Conservation (phyloP, 2,888 invertebrate species). For the Notodromas monacha region DNA sequence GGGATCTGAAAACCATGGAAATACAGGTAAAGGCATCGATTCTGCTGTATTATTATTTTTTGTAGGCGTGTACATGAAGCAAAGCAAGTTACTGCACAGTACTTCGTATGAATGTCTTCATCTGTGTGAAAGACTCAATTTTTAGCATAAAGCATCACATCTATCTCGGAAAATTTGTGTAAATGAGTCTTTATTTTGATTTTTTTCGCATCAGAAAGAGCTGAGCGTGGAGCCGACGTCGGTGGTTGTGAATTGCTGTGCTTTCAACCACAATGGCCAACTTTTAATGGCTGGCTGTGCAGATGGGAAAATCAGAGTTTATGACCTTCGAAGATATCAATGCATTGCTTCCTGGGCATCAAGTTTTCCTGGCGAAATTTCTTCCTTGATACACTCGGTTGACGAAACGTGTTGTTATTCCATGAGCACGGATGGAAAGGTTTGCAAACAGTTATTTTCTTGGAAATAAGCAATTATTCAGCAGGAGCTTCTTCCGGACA, state of each 20-base stretch:
- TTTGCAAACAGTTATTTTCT: constrained; percentile 12
- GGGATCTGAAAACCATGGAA: too few species aligned
- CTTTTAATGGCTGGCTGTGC: constrained; percentile 23
- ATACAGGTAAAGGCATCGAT: too few species aligned
- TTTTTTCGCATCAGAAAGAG: neutral
- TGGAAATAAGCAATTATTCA: neutral
- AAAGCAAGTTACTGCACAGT: too few species aligned
- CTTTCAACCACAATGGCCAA: constrained; percentile 26
- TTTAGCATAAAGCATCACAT: too few species aligned
- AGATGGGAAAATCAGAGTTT: constrained; percentile 23
- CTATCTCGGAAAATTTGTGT: too few species aligned
- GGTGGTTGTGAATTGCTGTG: constrained; percentile 20
- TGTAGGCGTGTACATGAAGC: too few species aligned
- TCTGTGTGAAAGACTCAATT: too few species aligned
- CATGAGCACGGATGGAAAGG: constrained; percentile 23
- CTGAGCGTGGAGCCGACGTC: neutral
- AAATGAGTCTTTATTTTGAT: too few species aligned
- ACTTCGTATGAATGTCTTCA: too few species aligned
- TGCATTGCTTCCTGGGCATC: constrained; percentile 23
- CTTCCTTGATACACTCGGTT: constrained; percentile 21
- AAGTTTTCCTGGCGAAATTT: constrained; percentile 22
- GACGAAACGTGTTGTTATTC: constrained; percentile 24
- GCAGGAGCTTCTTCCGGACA: constrained; percentile 10
- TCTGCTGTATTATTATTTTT: too few species aligned
- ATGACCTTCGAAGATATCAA: constrained; percentile 22